A percentile compares a stretch with the other conserved stretches of the same genome.
Evolutionary conservation across 53 echinoderm and acorn worm genomes (phyloP).

Genomic region (Crossaster papposus): DNA sequence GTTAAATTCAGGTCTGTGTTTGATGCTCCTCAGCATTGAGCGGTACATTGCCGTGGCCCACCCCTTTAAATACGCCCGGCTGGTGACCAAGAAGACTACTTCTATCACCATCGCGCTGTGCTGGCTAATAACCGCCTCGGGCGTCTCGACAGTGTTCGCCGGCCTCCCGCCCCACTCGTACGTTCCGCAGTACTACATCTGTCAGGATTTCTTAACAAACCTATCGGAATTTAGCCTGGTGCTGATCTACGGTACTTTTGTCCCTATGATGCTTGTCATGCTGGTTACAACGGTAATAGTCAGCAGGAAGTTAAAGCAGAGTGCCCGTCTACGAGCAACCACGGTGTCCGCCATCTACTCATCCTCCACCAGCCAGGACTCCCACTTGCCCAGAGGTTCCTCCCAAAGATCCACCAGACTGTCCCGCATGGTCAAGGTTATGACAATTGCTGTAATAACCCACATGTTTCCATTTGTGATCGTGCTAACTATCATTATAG

Average conservation of each 20-base stretch:
- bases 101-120: neutral
- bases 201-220: neutral
- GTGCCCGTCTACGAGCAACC: neutral
- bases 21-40: conserved; percentile 37
- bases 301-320: conserved; percentile 5
- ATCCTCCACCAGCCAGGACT: neutral
- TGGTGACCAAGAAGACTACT: conserved; percentile 18
- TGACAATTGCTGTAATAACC: conserved; percentile 1
- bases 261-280: neutral
- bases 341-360: neutral
- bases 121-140: neutral
- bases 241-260: neutral
- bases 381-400: neutral
- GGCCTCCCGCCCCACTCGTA: conserved; percentile 4
- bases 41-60: conserved; percentile 48
- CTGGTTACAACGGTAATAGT: conserved; percentile 7
- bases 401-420: conserved; percentile 2
- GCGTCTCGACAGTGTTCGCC: neutral
- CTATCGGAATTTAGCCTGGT: neutral
- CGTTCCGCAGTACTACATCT: neutral
- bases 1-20: neutral
- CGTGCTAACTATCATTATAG: neutral
- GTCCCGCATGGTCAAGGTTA: conserved; percentile 20
- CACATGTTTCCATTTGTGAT: neutral
- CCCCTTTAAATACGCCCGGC: conserved; percentile 13